Evolutionary conservation across 2,888 invertebrate species (phyloP).

Genomic region (Cosmorhoe ocellata): DNA sequence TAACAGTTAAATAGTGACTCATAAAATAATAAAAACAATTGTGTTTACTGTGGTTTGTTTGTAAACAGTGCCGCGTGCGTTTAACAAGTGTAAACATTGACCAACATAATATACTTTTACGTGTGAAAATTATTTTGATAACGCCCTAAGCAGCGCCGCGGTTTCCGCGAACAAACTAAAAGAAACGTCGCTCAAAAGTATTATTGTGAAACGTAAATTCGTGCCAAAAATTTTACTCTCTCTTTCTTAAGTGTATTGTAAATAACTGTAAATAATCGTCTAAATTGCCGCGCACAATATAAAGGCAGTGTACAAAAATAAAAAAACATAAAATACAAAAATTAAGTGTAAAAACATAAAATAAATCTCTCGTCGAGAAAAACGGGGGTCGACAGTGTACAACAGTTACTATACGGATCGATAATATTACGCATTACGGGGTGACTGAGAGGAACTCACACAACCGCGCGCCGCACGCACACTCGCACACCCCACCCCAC

Average conservation of each 20-base stretch:
- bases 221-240: constrained; percentile 50
- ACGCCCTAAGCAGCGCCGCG: constrained; percentile 39
- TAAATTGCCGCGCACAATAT: constrained; percentile 18
- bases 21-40: constrained; percentile 45
- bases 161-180: constrained; percentile 25
- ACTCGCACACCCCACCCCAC: constrained; percentile 55
- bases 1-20: constrained; percentile 37
- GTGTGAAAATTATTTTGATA: constrained; percentile 40
- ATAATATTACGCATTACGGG: constrained; percentile 81
- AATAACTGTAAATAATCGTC: constrained; percentile 25
- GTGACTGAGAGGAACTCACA: constrained; percentile 63
- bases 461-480: constrained; percentile 52
- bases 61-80: constrained; percentile 76
- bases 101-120: constrained; percentile 44
- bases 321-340: constrained; percentile 33
- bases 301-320: constrained; percentile 28
- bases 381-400: constrained; percentile 58
- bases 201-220: constrained; percentile 30
- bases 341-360: constrained; percentile 55
- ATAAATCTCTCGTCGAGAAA: constrained; percentile 63
- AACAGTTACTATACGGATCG: constrained; percentile 78
- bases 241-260: constrained; percentile 18
- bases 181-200: constrained; percentile 47
- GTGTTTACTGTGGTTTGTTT: constrained; percentile 65
- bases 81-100: constrained; percentile 53